These are phyloP conservation scores for Labroides dimidiatus DNA, from an alignment of 2,797 vertebrate species.

Conservation along the genomic window DNA sequence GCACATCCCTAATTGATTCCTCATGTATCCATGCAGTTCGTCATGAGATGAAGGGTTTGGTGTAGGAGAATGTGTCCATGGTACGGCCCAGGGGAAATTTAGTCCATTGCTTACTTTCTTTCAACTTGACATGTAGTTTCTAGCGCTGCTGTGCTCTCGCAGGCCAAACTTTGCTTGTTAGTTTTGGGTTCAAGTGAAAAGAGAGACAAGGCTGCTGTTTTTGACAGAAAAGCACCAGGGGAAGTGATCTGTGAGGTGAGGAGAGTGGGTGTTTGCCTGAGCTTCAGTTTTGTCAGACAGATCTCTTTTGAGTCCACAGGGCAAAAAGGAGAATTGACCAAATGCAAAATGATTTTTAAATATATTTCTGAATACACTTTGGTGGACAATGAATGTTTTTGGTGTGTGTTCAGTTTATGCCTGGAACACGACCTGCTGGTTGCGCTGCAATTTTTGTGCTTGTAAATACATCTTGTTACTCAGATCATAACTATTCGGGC, in stretches of 20 bases:
- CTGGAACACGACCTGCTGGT: background rate
- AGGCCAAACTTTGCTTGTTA: conserved; percentile 79
- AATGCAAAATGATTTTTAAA: conserved; percentile 11
- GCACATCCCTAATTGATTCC: conserved; percentile 33
- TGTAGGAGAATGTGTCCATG: conserved; percentile 49
- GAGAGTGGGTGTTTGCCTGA: conserved; percentile 56
- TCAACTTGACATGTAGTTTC: conserved; percentile 71
- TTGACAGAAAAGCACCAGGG: conserved; percentile 68
- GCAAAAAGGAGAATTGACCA: conserved; percentile 21
- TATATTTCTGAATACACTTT: background rate
- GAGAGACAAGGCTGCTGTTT: conserved; percentile 73
- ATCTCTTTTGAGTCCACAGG: conserved; percentile 39
- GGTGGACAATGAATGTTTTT: background rate
- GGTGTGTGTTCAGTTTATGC: background rate
- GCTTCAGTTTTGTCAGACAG: conserved; percentile 58
- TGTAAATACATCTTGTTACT: too few species aligned
- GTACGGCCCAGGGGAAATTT: conserved; percentile 66
- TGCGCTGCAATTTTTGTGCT: background rate
- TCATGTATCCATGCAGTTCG: conserved; percentile 46
- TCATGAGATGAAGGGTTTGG: conserved; percentile 68
- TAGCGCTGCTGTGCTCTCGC: conserved; percentile 37
- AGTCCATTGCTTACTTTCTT: conserved; percentile 67
- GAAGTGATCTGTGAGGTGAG: conserved; percentile 64
- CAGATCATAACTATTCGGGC: too few species aligned
- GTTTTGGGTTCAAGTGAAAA: conserved; percentile 69